Percentiles rank a stretch among this genome's conserved stretches.
Evolutionary conservation across 2,888 invertebrate genomes (phyloP).

Genomic region (Amblyteles armatorius): DNA sequence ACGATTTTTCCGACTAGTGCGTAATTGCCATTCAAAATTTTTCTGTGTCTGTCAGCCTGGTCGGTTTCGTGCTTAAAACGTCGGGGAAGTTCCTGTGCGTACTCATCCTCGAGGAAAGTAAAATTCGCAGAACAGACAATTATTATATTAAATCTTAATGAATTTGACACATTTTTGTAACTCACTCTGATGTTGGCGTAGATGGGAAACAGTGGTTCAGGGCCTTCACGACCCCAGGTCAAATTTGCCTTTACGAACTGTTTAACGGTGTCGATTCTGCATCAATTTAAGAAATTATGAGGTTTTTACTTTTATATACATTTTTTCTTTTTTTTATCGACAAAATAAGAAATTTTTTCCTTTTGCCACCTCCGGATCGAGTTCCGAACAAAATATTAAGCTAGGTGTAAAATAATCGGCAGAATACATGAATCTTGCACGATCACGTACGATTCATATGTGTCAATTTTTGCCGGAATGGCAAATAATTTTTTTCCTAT

Average conservation of each 20-base stretch:
- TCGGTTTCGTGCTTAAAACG: conserved; percentile 69
- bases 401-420: no score
- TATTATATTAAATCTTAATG: conserved; percentile 22
- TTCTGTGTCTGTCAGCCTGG: conserved; percentile 63
- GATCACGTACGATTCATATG: no score
- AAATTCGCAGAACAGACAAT: conserved; percentile 8
- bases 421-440: no score
- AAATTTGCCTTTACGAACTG: conserved; percentile 79
- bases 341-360: no score
- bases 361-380: no score
- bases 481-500: background rate
- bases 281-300: conserved; percentile 29
- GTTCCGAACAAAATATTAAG: no score
- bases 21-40: conserved; percentile 75
- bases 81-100: conserved; percentile 69
- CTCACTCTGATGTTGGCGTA: conserved; percentile 76
- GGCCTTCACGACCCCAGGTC: conserved; percentile 77
- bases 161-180: background rate
- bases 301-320: background rate
- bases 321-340: no score
- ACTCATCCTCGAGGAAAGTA: conserved; percentile 72
- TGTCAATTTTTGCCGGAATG: background rate
- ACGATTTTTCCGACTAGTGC: conserved; percentile 77
- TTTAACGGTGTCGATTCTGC: conserved; percentile 77
- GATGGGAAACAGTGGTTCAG: conserved; percentile 67